Conservation (phyloP, 1,140 invertebrate genomes). For the Chironomus tepperi region DNA sequence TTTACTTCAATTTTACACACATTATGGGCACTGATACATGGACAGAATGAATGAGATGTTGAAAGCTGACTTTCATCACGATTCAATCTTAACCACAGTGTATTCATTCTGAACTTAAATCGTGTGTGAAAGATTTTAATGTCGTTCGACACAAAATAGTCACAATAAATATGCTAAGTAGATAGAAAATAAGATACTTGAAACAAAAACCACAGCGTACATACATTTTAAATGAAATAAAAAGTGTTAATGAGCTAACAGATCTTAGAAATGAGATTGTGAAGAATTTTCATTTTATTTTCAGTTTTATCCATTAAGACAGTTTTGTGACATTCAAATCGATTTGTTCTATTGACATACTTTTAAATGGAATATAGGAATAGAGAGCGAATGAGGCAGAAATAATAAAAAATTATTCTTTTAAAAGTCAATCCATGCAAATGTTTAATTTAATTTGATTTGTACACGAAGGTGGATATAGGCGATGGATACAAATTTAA, state of each 20-base stretch:
- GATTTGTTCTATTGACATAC: constrained; percentile 10
- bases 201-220: neutral
- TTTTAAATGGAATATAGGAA: neutral
- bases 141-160: neutral
- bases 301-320: no score
- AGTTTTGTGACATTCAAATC: no score
- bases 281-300: no score
- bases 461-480: no score
- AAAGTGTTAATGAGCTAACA: neutral
- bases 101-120: neutral
- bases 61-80: neutral
- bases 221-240: neutral
- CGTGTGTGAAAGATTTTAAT: constrained; percentile 8
- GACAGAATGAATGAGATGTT: neutral
- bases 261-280: neutral
- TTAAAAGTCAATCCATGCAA: no score
- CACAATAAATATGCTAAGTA: neutral
- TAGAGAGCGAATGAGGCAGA: no score
- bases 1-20: neutral
- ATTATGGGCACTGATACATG: neutral
- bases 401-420: no score
- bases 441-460: no score
- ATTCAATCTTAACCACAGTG: neutral
- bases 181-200: neutral
- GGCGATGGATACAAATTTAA: no score